phyloP scores from a whole-genome alignment of 2,888 invertebrate genomes.

The Bruchidius siliquastri region DNA sequence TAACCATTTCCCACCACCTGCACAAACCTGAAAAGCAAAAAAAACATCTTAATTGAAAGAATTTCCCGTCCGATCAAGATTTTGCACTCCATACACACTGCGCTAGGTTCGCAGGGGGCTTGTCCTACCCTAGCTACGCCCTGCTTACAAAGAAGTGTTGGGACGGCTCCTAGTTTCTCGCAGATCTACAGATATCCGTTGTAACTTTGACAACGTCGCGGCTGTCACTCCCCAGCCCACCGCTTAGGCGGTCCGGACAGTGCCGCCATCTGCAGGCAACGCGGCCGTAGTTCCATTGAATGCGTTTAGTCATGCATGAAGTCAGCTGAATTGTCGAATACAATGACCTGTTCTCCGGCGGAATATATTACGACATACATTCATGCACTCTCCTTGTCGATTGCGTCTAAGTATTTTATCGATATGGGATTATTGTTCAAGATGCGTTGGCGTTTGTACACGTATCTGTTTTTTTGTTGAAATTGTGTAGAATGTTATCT shows the following conservation, averaged over 20 bases:
- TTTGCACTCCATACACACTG: no score
- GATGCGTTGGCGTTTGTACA: neutral
- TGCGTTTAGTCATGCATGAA: slow-evolving; percentile 22
- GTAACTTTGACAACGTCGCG: neutral
- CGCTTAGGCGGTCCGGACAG: neutral
- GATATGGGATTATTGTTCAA: neutral
- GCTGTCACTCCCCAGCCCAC: neutral
- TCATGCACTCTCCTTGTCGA: neutral
- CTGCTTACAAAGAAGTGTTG: no score
- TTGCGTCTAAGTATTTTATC: neutral
- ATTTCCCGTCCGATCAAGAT: no score
- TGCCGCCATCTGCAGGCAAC: neutral
- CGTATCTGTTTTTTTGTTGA: neutral
- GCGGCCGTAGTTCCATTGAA: slow-evolving; percentile 2
- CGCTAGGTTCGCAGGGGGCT: no score
- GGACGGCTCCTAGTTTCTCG: no score
- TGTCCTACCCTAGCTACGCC: no score
- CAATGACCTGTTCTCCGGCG: slow-evolving; percentile 22
- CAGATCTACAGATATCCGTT: neutral
- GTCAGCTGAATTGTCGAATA: slow-evolving; percentile 19
- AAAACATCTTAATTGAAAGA: no score
- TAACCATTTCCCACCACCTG: no score
- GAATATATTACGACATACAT: slow-evolving; percentile 18
- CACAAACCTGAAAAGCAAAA: no score
- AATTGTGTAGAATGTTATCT: no score